Evolutionary conservation across 2,888 invertebrate genomes (phyloP).

Genomic region (Monoplex corrugatus): DNA sequence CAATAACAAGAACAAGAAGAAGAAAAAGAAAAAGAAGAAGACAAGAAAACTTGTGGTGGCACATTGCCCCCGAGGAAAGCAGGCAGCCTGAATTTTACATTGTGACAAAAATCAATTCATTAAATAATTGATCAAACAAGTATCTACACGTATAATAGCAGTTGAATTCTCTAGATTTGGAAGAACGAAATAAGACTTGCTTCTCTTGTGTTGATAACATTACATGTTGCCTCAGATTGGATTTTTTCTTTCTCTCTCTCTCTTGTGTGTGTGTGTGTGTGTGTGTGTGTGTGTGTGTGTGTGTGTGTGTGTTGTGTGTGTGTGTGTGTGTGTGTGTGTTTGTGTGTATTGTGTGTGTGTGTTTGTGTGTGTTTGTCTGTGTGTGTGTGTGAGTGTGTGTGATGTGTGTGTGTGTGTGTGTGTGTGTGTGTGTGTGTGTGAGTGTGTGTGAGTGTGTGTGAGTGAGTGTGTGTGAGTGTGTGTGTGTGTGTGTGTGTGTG

Average conservation of each 20-base stretch:
- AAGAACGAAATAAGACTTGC: no score
- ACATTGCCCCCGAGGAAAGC: no score
- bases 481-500: constrained; percentile 24
- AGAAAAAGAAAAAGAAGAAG: background rate
- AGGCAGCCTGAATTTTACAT: no score
- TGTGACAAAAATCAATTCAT: no score
- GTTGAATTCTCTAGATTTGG: no score
- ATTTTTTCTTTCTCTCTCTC: no score
- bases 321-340: constrained; percentile 1
- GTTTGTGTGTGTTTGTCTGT: background rate
- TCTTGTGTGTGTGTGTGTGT: background rate
- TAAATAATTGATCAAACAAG: no score
- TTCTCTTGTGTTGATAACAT: no score
- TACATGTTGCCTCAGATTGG: no score
- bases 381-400: background rate
- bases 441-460: background rate
- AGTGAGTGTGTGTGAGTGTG: constrained; percentile 18
- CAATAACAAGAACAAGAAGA: background rate
- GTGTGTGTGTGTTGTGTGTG: constrained; percentile 23
- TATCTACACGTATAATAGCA: no score
- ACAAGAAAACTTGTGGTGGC: background rate
- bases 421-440: background rate
- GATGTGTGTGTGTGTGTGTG: background rate
- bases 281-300: constrained; percentile 15
- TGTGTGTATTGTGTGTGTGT: background rate